phyloP scores from a whole-genome alignment of 2,113 vertebrate species.

The Connochaetes taurinus region DNA sequence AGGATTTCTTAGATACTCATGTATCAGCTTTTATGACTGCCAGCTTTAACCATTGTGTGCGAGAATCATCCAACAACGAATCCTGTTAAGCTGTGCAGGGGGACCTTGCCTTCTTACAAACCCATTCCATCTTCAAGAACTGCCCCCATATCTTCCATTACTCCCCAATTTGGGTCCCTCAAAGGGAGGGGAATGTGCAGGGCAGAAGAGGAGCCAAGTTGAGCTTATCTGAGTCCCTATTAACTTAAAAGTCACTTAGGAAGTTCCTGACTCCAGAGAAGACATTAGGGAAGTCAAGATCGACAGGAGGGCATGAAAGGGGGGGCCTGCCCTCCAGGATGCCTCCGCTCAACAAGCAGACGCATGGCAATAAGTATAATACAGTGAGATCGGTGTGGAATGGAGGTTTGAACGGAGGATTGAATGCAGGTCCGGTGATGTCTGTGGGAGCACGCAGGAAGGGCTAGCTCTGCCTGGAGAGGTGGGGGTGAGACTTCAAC shows the following conservation, averaged over 20 bases:
- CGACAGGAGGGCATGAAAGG: fast-evolving
- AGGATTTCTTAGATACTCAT: not conserved
- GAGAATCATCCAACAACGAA: not conserved
- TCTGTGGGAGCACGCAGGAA: not conserved
- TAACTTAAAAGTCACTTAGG: not conserved
- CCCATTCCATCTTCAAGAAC: not conserved
- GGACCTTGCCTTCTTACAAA: not conserved
- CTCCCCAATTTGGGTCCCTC: not conserved
- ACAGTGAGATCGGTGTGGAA: not conserved
- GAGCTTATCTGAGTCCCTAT: not conserved
- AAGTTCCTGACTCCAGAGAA: not conserved
- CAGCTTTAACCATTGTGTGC: not conserved
- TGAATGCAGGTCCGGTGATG: not conserved
- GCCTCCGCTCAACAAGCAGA: not conserved
- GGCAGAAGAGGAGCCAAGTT: not conserved
- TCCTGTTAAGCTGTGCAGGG: not conserved
- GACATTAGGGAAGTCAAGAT: not conserved
- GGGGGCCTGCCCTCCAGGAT: not conserved
- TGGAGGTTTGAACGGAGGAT: too few relatives aligned
- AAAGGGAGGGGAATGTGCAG: not conserved
- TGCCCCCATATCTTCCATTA: not conserved
- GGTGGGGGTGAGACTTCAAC: not conserved
- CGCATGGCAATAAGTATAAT: not conserved
- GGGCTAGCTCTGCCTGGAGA: not conserved
- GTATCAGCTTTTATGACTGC: not conserved